Evolutionary conservation across 2,113 vertebrate genomes (phyloP).

Genomic region (Neoarius graeffei): DNA sequence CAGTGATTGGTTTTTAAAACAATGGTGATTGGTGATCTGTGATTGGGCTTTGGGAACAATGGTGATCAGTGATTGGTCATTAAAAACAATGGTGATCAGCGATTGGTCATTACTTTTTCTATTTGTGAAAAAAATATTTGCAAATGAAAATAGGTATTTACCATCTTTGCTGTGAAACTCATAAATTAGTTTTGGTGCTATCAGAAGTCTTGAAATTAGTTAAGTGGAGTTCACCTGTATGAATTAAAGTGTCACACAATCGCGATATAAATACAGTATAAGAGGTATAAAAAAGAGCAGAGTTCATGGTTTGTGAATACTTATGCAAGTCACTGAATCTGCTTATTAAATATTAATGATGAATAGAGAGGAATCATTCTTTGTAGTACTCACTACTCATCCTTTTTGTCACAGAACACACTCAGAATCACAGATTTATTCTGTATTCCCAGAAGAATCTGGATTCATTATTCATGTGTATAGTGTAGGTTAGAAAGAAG

Average conservation of each 20-base stretch:
- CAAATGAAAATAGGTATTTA: not conserved
- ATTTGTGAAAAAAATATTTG: not conserved
- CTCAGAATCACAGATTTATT: slow-evolving; percentile 13
- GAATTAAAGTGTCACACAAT: not conserved
- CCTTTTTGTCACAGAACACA: not conserved
- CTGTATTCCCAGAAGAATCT: slow-evolving; percentile 2
- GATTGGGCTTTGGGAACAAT: not conserved
- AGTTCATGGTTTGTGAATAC: not conserved
- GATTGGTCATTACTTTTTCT: not conserved
- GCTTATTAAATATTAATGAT: not conserved
- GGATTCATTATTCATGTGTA: slow-evolving; percentile 34
- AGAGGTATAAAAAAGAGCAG: not conserved
- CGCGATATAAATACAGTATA: not conserved
- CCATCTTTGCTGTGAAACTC: not conserved
- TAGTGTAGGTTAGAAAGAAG: slow-evolving; percentile 1
- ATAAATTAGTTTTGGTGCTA: not conserved
- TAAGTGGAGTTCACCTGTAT: not conserved
- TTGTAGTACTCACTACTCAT: slow-evolving; percentile 1
- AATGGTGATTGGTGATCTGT: not conserved
- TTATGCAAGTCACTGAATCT: not conserved
- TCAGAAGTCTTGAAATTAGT: not conserved
- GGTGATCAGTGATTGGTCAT: not conserved
- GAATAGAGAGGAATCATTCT: not conserved
- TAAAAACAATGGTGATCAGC: not conserved
- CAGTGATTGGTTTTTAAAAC: too few species aligned